phyloP scores from a whole-genome alignment of 2,888 invertebrate genomes.

The Drosophila quinaria region DNA sequence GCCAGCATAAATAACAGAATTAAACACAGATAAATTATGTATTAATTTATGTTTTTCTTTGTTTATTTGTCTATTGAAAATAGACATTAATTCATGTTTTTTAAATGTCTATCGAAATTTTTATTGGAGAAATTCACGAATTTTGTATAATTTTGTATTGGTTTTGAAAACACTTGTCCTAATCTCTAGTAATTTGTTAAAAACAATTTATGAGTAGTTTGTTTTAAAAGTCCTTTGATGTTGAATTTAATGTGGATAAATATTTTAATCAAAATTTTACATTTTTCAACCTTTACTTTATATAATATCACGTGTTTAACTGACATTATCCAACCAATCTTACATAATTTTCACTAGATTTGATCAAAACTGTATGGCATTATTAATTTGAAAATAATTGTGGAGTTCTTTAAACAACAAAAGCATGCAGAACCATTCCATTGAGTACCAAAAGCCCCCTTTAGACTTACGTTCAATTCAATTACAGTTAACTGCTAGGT shows the following conservation, averaged over 20 bases:
- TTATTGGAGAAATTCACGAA: no score
- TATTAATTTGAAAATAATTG: slow-evolving; percentile 49
- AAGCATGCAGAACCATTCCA: slow-evolving; percentile 2
- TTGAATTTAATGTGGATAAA: not conserved
- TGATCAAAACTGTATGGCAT: slow-evolving; percentile 23
- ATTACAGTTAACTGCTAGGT: slow-evolving; percentile 76
- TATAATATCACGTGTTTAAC: not conserved
- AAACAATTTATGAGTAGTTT: no score
- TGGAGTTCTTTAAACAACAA: slow-evolving; percentile 29
- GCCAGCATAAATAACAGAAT: no score
- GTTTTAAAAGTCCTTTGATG: no score
- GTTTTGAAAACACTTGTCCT: no score
- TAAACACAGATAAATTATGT: no score
- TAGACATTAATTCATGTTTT: no score
- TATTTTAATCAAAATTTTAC: not conserved
- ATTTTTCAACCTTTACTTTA: not conserved
- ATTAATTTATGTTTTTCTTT: no score
- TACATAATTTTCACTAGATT: not conserved
- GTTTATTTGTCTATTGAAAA: no score
- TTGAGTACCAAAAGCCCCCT: slow-evolving; percentile 8
- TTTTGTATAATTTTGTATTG: no score
- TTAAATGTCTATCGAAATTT: no score
- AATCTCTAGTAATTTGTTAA: no score
- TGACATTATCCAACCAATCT: not conserved
- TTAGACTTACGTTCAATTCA: slow-evolving; percentile 65